Base-by-base conservation (phyloP, 2,888 invertebrate species). In the Sipha maydis region DNA sequence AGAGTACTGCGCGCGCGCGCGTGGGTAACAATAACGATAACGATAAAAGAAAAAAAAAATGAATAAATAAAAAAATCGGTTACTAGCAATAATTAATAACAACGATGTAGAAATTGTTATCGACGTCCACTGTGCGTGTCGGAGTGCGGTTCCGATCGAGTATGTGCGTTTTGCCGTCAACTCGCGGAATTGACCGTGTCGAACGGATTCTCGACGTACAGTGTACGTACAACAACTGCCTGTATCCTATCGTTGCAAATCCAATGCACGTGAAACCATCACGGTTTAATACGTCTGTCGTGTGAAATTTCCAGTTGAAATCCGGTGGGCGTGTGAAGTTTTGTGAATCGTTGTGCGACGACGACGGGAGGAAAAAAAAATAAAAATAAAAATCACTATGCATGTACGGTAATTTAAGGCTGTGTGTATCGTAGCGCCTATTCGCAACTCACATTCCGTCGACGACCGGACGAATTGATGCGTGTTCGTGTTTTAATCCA, bases 261-360 rank as follows among this genome's bases (percentile, higher is more conserved):
- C 82, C 41, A 82, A 82, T 69, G 17, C 67, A 69, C 82, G 82
- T 82, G 82, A 82, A 69, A 82, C 41, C 69, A 82, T 19, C 69
- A 38, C 38, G 69, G 28, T 54, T 73, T 73, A 21, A 34, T 19
- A 28, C 17, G 31, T 34, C 21, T 4, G 21, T 69, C 67, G 67
- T 82, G 82, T 82, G 82, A 82, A 82, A 82, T 82, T 82, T 41
- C 41, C 19, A 28, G 28, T 82, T 69, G 28, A 41, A 82, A 69
- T 41, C 67, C 41, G 17, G 80, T n/a, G 38, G 38, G 61, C 67
- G 82, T 80, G 80, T 38, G 34, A 67, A 80, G 67, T 38, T 61
- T 56, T n/a, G 56, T 79, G 61, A 79, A 79, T 79, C 34, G 34
- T 56, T 61, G 28, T 79, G 54, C n/a, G 54, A 61, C 34, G 61